Evolutionary conservation across 2,888 invertebrate species (phyloP), one percentile per base, ranked within the genome.

Genomic region (Acanthosepion lycidas): DNA sequence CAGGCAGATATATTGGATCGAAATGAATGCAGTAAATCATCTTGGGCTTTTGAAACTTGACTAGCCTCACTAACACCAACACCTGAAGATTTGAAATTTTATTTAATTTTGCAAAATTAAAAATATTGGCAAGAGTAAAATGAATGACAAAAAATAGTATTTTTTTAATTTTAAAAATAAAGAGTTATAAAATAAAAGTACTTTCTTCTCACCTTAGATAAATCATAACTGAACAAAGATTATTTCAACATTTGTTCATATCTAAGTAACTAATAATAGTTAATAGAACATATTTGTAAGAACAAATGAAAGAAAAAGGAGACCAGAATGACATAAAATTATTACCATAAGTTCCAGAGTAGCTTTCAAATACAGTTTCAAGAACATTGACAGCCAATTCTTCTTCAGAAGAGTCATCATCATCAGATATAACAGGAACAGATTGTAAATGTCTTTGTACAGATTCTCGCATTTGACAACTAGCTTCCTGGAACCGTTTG

Each of bases 1-100:
- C 99, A 99, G 26, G 98, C 98, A 4, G 98, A 98, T 20, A 98
- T 98, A 18, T 98, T 98, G 48, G 98, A 98, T 96, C 98, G 98
- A 96, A 99, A 98, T 0, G 98, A 98, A 97, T 99, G 98, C 97
- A 98, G 98, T 94, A 99, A 97, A 97, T 98, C 98, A 94, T 98
- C 98, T 96, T 98, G 98, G 9, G 98, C 98, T 95, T 96, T 96
- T 49, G 96, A 96, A 23, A 96, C 96, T 91, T 96, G 96, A 91
- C 95, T 95, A 55, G 94, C 95, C 91, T 95, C 95, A 93, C 94
- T 95, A 94, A 12, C 42, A n/a, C n/a, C n/a, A n/a, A n/a, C n/a
- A 94, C 94, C 59, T 53, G 78, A 78, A 78, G 15, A n/a, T n/a
- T 9, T 9, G 15, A 28, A 78, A 78, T 9, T 78, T 78, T n/a